Conservation (phyloP, 2,888 invertebrate species). For the Macrostomum cliftonense region DNA sequence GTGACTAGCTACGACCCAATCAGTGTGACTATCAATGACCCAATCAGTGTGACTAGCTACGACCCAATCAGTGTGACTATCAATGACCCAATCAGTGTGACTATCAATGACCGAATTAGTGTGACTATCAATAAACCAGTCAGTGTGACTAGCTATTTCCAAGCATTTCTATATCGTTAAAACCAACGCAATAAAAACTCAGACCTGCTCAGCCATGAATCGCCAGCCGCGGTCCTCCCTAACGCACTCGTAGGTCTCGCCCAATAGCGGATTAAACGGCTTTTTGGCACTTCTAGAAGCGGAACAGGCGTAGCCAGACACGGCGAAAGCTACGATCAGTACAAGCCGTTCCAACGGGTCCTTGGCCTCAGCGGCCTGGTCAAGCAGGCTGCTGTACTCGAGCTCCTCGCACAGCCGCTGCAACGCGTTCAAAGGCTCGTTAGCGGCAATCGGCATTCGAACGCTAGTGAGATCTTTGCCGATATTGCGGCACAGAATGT, state of each 20-base stretch:
- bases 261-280: conserved; percentile 63
- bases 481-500: conserved; percentile 56
- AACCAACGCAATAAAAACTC: not conserved
- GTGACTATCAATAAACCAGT: no score
- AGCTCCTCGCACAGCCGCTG: conserved; percentile 64
- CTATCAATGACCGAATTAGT: no score
- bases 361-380: conserved; percentile 50
- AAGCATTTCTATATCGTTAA: no score
- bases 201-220: conserved; percentile 58
- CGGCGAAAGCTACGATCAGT: conserved; percentile 56
- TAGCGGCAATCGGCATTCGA: conserved; percentile 65
- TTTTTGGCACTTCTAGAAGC: conserved; percentile 59
- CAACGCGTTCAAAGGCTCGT: conserved; percentile 61
- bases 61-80: no score
- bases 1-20: no score
- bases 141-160: no score
- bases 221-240: conserved; percentile 58
- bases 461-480: conserved; percentile 67
- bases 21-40: no score
- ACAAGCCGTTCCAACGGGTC: conserved; percentile 55
- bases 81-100: no score
- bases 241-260: conserved; percentile 62
- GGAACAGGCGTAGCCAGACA: conserved; percentile 55
- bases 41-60: no score
- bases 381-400: conserved; percentile 60